Evolutionary conservation across 37 sponge, comb jelly and placozoan species (phyloP).

Genomic region (Aplysina aerophoba): DNA sequence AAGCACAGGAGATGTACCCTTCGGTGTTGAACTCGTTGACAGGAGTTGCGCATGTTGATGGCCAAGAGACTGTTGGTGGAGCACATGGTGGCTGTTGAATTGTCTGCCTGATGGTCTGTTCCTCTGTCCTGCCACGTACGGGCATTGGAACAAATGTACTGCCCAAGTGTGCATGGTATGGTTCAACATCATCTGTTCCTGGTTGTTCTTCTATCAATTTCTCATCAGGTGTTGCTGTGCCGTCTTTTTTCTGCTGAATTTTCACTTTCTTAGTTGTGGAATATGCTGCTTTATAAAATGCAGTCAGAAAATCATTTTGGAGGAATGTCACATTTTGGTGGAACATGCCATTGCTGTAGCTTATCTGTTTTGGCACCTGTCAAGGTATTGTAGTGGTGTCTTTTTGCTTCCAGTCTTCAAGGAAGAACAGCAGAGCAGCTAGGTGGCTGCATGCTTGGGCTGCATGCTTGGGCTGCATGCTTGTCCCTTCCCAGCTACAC

Average conservation of each 20-base stretch:
- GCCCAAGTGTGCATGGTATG: not conserved
- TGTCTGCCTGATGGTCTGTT: slow-evolving; percentile 5
- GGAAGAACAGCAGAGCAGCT: too few species aligned
- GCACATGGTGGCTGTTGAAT: slow-evolving; percentile 7
- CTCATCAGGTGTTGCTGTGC: too few species aligned
- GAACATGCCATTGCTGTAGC: too few species aligned
- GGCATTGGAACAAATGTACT: too few species aligned
- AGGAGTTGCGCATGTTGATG: slow-evolving; percentile 17
- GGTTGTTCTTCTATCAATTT: not conserved
- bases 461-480: too few species aligned
- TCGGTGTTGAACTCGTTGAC: slow-evolving; percentile 56
- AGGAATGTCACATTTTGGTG: too few species aligned
- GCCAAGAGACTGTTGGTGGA: slow-evolving; percentile 19
- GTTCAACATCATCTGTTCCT: not conserved
- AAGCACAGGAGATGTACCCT: slow-evolving; percentile 50
- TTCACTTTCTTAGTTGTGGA: not conserved
- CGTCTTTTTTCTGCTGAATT: not conserved
- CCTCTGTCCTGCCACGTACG: not conserved
- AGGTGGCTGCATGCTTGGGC: too few species aligned
- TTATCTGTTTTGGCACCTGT: too few species aligned
- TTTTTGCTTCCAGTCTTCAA: too few species aligned
- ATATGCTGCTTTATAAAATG: not conserved
- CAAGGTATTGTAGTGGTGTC: too few species aligned
- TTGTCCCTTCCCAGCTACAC: too few species aligned
- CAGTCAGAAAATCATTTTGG: too few species aligned